Conservation (phyloP, 2,797 vertebrate species). For the Steatocranus sp. region DNA sequence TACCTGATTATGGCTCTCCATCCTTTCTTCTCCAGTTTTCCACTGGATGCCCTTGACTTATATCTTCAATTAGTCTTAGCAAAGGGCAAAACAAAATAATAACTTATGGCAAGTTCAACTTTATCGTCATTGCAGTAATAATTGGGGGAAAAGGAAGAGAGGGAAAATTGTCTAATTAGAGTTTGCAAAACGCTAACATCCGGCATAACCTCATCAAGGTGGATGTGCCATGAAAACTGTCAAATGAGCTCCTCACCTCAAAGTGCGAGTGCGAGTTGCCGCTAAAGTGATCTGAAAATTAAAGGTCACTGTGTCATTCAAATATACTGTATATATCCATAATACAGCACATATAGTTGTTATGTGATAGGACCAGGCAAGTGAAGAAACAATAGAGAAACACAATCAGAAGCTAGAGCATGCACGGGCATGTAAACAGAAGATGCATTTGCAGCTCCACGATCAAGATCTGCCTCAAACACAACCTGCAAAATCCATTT, state of each 20-base stretch:
- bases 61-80: conserved; percentile 60
- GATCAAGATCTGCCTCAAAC: conserved; percentile 49
- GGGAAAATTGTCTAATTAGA: conserved; percentile 19
- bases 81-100: conserved; percentile 36
- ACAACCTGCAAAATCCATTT: conserved; percentile 62
- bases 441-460: conserved; percentile 55
- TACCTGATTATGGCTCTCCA: conserved; percentile 31
- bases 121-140: conserved; percentile 30
- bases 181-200: not conserved
- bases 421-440: conserved; percentile 59
- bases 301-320: not conserved
- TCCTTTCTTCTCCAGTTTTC: conserved; percentile 21
- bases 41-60: conserved; percentile 50
- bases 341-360: not conserved
- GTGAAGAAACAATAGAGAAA: not conserved
- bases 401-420: conserved; percentile 32
- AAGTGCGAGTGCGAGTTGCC: not conserved
- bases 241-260: not conserved
- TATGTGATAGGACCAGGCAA: not conserved
- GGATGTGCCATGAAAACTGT: conserved; percentile 6
- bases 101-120: conserved; percentile 29
- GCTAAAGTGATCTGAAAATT: not conserved
- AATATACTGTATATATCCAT: not conserved
- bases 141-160: conserved; percentile 2
- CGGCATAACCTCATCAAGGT: conserved; percentile 25